Conservation (phyloP, 2,888 invertebrate species). For the Heliconius charithonia region DNA sequence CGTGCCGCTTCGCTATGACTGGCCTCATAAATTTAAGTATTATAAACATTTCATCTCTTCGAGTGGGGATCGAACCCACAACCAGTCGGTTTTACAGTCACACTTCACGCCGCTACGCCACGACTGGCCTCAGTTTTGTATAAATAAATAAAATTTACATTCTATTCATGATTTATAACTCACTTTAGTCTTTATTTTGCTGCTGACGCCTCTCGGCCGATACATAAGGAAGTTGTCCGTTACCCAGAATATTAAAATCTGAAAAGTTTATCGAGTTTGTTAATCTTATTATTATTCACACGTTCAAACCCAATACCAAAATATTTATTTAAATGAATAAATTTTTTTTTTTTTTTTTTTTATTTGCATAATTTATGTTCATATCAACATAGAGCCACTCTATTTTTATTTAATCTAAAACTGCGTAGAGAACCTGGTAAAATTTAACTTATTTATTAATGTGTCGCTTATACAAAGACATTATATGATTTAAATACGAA, state of each 20-base stretch:
- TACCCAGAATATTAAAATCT: slow-evolving; percentile 94
- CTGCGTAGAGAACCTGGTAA: too few species aligned
- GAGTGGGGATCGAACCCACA: too few species aligned
- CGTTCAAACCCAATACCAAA: background rate
- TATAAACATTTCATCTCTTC: too few species aligned
- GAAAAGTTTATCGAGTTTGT: slow-evolving; percentile 56
- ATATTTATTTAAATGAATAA: background rate
- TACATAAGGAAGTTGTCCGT: slow-evolving; percentile 93
- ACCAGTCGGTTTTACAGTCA: too few species aligned
- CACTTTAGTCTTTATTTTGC: slow-evolving; percentile 81
- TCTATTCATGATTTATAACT: too few species aligned
- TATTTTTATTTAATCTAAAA: too few species aligned
- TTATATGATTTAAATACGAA: background rate
- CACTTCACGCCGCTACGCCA: too few species aligned
- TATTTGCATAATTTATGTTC: background rate
- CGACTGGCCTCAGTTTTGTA: too few species aligned
- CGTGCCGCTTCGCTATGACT: too few species aligned
- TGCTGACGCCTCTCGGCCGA: slow-evolving; percentile 79
- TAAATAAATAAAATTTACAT: background rate
- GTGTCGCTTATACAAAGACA: background rate
- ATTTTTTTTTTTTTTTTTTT: background rate
- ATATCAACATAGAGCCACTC: too few species aligned
- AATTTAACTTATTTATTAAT: background rate
- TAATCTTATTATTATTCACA: background rate
- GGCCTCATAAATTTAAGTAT: too few species aligned